Base-by-base conservation (phyloP, 2,888 invertebrate genomes). In the Leptopilina drosophilae region DNA sequence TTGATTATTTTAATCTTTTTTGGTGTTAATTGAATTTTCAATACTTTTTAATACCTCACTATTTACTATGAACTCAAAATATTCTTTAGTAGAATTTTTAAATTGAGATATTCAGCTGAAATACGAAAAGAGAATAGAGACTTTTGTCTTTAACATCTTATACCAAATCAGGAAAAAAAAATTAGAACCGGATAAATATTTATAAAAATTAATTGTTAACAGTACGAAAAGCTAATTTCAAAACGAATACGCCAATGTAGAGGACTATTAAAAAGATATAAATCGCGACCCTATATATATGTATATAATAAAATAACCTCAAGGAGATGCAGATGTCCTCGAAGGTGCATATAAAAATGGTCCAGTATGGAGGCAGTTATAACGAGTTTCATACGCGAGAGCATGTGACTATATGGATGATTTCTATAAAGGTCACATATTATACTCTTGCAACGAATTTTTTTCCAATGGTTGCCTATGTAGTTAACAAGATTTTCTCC, bases 401-500 rank as follows among this genome's bases (percentile, higher is more conserved):
- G 12, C 3, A 26, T 69, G 26, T 69, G 69, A 69, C 59, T 15
- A n/a, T n/a, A 49, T 69, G 53, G 2, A 69, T 26, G 20, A 62
- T 20, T 62, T 20, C 53, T 12, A 53, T 8, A 42, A 42, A 69
- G 66, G 14, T n/a, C 69, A 69, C 49, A 53, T 49, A 53, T 26
- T 26, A 49, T 11, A 26, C 33, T 33, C 33, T 33, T 49, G 15
- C 20, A 15, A 69, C 26, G 26, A 7, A 49, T 53, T n/a, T 67
- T 26, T 46, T 67, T 40, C 15, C 49, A 53, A 69, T 69, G 49
- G 49, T 49, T 15, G 42, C 42, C 20, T n/a, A 14, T 59, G 6
- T n/a, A 76, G 76, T 49, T 80, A 79, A 79, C 77, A 79, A 81
- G 80, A 76, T 82, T 83, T 81, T 81, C 76, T 77, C 82, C 77